Percentiles rank a stretch among this genome's conserved stretches.
Conservation (phyloP, 1,140 invertebrate species). For the Zelostemma sp. region DNA sequence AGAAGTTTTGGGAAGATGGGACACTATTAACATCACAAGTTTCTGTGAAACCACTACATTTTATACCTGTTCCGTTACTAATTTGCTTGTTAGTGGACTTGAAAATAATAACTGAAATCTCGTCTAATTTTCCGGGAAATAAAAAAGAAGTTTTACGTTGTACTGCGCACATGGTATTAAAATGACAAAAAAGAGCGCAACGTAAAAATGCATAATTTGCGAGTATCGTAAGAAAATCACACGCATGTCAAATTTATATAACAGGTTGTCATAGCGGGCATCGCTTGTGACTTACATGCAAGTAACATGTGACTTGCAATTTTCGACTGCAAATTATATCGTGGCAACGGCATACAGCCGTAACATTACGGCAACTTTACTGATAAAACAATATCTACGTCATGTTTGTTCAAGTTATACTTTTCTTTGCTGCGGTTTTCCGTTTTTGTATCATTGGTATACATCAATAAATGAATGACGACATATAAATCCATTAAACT, state of each 20-base stretch:
- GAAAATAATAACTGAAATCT: too few relatives aligned
- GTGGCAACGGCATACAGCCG: constrained; percentile 1
- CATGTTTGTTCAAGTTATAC: neutral
- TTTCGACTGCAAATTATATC: constrained; percentile 6
- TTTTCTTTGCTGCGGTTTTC: neutral
- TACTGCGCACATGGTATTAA: neutral
- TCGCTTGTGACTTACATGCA: constrained; percentile 5
- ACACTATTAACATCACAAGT: too few relatives aligned
- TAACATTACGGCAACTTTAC: neutral
- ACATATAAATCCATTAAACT: too few relatives aligned
- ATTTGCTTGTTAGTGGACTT: too few relatives aligned
- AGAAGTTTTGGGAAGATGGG: neutral
- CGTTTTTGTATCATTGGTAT: too few relatives aligned
- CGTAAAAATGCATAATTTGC: neutral
- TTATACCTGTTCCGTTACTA: too few relatives aligned
- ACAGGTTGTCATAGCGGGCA: constrained; percentile 7
- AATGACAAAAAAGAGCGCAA: neutral
- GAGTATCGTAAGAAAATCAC: constrained; percentile 7
- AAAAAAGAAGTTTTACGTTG: neutral
- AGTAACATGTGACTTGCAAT: constrained; percentile 11
- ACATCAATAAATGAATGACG: neutral
- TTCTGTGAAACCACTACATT: too few relatives aligned
- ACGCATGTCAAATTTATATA: constrained; percentile 6
- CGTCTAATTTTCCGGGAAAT: too few relatives aligned
- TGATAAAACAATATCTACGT: neutral